A percentile compares a stretch with the other conserved stretches of the same genome.
phyloP scores from a whole-genome alignment of 2,888 invertebrate genomes.

The Crioceris asparagi region DNA sequence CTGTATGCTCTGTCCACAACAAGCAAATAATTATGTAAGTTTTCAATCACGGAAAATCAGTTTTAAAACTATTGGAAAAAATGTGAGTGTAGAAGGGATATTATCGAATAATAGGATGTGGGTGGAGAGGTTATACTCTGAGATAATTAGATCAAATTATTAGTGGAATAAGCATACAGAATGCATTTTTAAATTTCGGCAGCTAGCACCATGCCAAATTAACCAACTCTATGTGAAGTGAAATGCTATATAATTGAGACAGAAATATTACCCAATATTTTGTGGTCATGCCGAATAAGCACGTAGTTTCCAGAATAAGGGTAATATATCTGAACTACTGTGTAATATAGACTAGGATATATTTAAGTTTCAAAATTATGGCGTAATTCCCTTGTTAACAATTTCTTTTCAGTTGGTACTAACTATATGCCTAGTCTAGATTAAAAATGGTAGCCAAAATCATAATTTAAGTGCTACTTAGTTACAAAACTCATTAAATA shows the following conservation, averaged over 20 bases:
- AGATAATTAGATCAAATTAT: constrained; percentile 1
- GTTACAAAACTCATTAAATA: constrained; percentile 24
- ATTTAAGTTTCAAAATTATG: not conserved
- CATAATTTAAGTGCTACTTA: constrained; percentile 37
- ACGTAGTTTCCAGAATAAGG: constrained; percentile 12
- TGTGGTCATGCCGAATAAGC: not conserved
- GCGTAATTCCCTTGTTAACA: constrained; percentile 2
- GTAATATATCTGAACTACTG: constrained; percentile 25
- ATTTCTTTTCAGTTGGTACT: no score
- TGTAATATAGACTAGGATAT: not conserved
- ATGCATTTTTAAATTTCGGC: constrained; percentile 27
- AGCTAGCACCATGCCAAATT: constrained; percentile 35
- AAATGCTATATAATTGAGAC: constrained; percentile 16
- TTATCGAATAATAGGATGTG: not conserved
- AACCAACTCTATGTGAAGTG: constrained; percentile 24
- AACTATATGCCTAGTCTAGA: constrained; percentile 10
- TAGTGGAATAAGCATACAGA: constrained; percentile 30
- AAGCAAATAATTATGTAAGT: no score
- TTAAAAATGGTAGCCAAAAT: constrained; percentile 30
- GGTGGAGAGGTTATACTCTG: not conserved
- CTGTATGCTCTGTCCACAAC: constrained; percentile 35
- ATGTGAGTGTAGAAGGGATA: not conserved
- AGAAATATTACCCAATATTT: constrained; percentile 27
- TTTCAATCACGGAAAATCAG: no score
- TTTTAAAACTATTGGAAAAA: not conserved